Evolutionary conservation across 1,140 invertebrate species (phyloP), one percentile per base, ranked within the genome.

Genomic region (Harlomillsia oculata): DNA sequence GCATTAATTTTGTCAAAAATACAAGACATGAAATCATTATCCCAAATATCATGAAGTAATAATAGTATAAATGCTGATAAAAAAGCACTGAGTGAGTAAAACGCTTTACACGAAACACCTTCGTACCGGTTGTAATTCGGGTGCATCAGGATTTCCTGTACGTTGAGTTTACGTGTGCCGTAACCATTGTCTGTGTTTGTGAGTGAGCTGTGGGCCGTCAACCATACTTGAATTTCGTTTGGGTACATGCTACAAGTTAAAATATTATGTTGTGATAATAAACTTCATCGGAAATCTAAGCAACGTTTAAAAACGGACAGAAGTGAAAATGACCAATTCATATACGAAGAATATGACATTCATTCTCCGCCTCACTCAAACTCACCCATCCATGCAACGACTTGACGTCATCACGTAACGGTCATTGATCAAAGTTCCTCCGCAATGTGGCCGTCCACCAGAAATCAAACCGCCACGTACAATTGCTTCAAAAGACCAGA

Each of bases 371-470:
- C 8, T n/a, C 8, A 30, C 29, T 20, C 6, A 2, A 41, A 51
- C 36, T 50, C 56, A 63, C 63, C 61, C 60, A 16, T 60, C 53
- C 53, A 63, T 55, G 40, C 63, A 65, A 40, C 49, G 37, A 18
- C 56, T 56, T n/a, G 63, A 53, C 25, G 63, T 62, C 4, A 65
- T 14, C 18, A 65, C 61, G 34, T 65, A 65, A 50, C 36, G 48
- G 23, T 53, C 58, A 37, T 65, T 65, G 14, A 65, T 60, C 13
- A 60, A 29, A n/a, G 53, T 56, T 23, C 45, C 63, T 16, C 39
- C 54, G 45, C 64, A 66, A 51, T 65, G 63, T 0, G 60, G 60
- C 32, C 64, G 26, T 30, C 64, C 64, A 29, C 64, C 64, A 11
- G 48, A 59, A 54, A 65, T 59, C 1, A 62, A 28, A 21, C 63